Evolutionary conservation across 2,113 vertebrate species (phyloP).

Genomic region (Archocentrus centrarchus): DNA sequence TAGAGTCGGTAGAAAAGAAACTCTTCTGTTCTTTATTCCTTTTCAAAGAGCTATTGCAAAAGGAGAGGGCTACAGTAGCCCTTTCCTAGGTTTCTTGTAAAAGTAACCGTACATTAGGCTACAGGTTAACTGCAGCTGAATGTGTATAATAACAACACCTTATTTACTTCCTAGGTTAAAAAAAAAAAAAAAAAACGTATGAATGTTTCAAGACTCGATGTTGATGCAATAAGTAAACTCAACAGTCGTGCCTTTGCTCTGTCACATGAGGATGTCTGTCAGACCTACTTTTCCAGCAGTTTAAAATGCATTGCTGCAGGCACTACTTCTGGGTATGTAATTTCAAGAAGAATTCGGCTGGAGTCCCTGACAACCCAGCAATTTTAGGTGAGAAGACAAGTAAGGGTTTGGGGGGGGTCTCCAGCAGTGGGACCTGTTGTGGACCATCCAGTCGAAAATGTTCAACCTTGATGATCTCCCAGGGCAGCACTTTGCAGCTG

Average conservation of each 20-base stretch:
- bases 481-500: neutral
- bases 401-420: neutral
- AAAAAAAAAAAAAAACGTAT: neutral
- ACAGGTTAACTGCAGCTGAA: neutral
- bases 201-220: neutral
- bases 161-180: neutral
- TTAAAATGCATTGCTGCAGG: slow-evolving; percentile 27
- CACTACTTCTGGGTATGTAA: slow-evolving; percentile 9
- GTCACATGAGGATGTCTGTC: slow-evolving; percentile 31
- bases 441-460: neutral
- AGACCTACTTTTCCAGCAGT: slow-evolving; percentile 9
- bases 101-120: neutral
- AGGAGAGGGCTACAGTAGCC: neutral
- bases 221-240: slow-evolving; percentile 18
- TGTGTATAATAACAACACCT: neutral
- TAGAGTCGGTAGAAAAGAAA: neutral
- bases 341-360: slow-evolving; percentile 29
- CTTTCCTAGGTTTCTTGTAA: neutral
- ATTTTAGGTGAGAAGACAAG: slow-evolving; percentile 25
- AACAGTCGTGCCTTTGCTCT: neutral
- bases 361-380: slow-evolving; percentile 1
- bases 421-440: slow-evolving; percentile 1
- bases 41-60: neutral
- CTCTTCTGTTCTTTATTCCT: neutral
- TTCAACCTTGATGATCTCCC: neutral